A percentile compares a stretch with the other conserved stretches of the same genome.
Evolutionary conservation across 2,113 vertebrate genomes (phyloP).

Genomic region (Hemiprocne comata): DNA sequence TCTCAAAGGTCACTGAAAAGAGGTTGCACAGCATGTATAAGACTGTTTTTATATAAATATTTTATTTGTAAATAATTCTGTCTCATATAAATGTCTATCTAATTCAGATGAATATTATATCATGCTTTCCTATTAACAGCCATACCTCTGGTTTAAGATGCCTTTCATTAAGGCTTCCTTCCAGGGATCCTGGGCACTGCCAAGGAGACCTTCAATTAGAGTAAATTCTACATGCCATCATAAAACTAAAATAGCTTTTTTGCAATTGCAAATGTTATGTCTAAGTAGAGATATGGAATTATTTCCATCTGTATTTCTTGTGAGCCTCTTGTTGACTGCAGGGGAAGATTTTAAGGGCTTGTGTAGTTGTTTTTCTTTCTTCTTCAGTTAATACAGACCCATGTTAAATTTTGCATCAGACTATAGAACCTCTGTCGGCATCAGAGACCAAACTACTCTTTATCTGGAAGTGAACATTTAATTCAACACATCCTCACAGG

Average conservation of each 20-base stretch:
- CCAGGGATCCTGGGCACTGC: not conserved
- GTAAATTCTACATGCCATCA: not conserved
- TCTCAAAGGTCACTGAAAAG: constrained; percentile 18
- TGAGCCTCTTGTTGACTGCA: not conserved
- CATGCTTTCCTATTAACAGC: not conserved
- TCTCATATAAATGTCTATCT: not conserved
- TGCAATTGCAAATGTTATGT: not conserved
- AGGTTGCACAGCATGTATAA: not conserved
- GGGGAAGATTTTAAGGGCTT: not conserved
- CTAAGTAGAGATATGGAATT: not conserved
- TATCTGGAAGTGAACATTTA: not conserved
- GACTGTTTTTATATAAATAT: not conserved
- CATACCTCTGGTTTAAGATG: not conserved
- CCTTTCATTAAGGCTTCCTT: not conserved
- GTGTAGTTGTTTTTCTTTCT: not conserved
- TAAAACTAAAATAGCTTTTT: not conserved
- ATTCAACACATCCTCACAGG: not conserved
- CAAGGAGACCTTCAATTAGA: not conserved
- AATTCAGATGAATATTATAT: not conserved
- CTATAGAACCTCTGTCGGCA: not conserved
- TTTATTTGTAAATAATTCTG: constrained; percentile 17
- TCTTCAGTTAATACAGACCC: not conserved
- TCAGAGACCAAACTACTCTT: not conserved
- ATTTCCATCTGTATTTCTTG: not conserved
- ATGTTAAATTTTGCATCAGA: not conserved